Conservation (phyloP, 2,888 invertebrate species). For the Mythimna vitellina region DNA sequence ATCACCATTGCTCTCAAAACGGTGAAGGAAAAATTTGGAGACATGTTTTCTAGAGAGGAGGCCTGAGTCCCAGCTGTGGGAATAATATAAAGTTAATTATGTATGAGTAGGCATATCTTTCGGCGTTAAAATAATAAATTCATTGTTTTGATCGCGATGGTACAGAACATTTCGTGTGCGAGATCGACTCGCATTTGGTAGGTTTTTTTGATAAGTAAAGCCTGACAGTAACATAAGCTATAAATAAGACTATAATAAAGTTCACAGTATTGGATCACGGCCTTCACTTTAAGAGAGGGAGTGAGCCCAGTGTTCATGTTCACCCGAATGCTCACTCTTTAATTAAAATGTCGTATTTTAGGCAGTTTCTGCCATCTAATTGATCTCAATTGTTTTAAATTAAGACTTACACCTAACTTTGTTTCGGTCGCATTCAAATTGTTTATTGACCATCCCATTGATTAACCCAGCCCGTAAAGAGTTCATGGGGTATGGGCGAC, state of each 20-base stretch:
- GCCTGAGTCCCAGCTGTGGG: no score
- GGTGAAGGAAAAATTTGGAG: no score
- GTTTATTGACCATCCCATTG: no score
- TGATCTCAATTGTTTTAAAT: conserved; percentile 15
- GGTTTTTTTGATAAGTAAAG: not conserved
- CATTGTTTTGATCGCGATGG: not conserved
- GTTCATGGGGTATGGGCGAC: no score
- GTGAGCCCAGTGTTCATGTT: not conserved
- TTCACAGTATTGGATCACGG: not conserved
- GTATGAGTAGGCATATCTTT: not conserved
- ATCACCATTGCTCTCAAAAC: no score
- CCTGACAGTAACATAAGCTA: not conserved
- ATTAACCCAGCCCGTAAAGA: no score
- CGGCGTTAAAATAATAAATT: not conserved
- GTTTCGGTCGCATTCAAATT: not conserved
- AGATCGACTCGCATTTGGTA: not conserved
- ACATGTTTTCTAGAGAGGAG: no score
- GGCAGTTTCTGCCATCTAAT: not conserved
- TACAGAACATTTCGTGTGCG: not conserved
- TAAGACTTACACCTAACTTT: not conserved
- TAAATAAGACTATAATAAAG: not conserved
- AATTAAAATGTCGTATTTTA: conserved; percentile 6
- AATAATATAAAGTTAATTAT: no score
- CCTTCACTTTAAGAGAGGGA: not conserved
- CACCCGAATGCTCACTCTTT: not conserved